Evolutionary conservation across 2,797 vertebrate species (phyloP), one percentile per base, ranked within the genome.

Genomic region (Cossypha heuglini): DNA sequence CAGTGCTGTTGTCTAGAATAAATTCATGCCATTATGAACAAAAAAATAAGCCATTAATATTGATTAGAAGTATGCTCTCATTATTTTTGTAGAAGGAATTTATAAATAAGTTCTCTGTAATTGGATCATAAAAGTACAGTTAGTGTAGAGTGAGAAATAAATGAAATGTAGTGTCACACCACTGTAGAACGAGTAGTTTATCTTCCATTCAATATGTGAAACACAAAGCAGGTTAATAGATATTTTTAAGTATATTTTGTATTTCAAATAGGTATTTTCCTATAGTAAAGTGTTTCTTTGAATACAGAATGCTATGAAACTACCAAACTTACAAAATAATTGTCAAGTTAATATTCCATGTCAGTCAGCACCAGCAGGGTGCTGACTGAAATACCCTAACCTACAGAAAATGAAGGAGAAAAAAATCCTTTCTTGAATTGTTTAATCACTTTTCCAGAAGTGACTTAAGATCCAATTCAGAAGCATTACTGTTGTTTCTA

Each of bases 161-260:
- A 84, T 82, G 76, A 96, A 94, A 95, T 62, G 49, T 89, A 92
- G 88, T 43, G 52, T 72, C 78, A 82, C 85, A 78, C 31, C 81
- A 31, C 76, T 93, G 86, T 25, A 77, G 45, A 90, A 72, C 62
- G 91, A 83, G 75, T 48, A 64, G 59, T 86, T 82, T 84, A 72
- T 61, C 59, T 68, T 75, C 79, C 54, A 48, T 52, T 63, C 66
- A 85, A 15, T 55, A 76, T 57, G 83, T 86, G 81, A 88, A 88
- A 93, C 45, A 80, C 6, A 55, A 90, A 75, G 54, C 52, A 86
- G 43, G 54, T 81, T 76, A 81, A 63, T 19, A 17, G 28, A 10
- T 67, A 76, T 45, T 95, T 76, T 90, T 9, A 68, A 96, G 83
- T 61, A 52, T 11, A 71, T 57, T 86, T 54, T 90, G 13, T 73